Base-by-base conservation (phyloP, 2,888 invertebrate genomes). In the Polydrusus tereticollis region DNA sequence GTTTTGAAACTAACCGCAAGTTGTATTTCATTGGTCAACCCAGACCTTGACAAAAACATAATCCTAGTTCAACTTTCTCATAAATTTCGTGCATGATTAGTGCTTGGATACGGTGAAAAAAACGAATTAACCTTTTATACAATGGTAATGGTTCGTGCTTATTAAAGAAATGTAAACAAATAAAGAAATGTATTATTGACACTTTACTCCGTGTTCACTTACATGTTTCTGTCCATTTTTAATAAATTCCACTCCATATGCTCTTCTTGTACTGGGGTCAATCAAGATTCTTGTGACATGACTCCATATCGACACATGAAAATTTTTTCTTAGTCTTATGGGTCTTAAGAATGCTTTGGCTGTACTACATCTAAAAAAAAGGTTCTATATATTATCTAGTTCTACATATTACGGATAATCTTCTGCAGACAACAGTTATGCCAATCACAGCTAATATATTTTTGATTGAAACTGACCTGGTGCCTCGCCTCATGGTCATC, bases 261-360 rank as follows among this genome's bases (percentile, higher is more conserved):
- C 94, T 74, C 92, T 88, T 78, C 91, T 92, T 0, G 89, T 90
- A 0, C 84, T 83, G 12, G 92, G 91, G 80, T 95, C 91, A 18
- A 95, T 92, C 16, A 82, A 73, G 7, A 86, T 68, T 84, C 90
- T 91, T 0, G 94, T 95, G 0, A 92, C 95, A 80, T 95, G 94
- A 0, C 93, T 89, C 85, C 92, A 93, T 10, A 95, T 86, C 0
- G 95, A 91, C 4, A 95, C 86, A 82, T 96, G 94, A n/a, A 96
- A 88, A 80, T 96, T 96, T 69, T 89, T 88, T 12, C 96, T 88
- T 16, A 93, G 85, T 38, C 94, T 87, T 0, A 93, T 91, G 0
- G 96, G 95, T 26, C 94, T 88, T 7, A 96, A 81, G 82, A 96
- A 96, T 0, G 95, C 95, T 83, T 95, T 96, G 0, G 96, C 92